phyloP scores from a whole-genome alignment of 2,113 vertebrate genomes.

The Plotosus lineatus region DNA sequence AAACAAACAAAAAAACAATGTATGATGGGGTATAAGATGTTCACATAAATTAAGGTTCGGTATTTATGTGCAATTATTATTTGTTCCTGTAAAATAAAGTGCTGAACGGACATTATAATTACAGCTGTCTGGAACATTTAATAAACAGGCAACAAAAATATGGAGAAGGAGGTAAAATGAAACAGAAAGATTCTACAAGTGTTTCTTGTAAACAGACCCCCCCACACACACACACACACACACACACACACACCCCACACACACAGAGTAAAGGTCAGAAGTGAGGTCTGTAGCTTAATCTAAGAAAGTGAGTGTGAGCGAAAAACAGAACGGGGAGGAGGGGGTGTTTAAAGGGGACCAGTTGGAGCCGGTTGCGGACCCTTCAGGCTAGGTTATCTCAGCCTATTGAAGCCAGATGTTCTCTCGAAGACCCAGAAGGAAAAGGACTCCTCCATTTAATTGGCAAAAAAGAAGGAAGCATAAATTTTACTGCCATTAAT shows the following conservation, averaged over 20 bases:
- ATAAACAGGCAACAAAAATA: neutral
- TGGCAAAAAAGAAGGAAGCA: slow-evolving; percentile 90
- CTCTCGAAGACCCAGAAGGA: slow-evolving; percentile 71
- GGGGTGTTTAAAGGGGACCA: slow-evolving; percentile 38
- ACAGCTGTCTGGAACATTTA: neutral
- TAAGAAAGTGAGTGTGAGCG: slow-evolving; percentile 33
- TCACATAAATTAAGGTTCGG: too few relatives aligned
- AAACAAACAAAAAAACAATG: too few relatives aligned
- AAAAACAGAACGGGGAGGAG: slow-evolving; percentile 26
- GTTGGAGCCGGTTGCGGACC: slow-evolving; percentile 47
- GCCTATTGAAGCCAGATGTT: slow-evolving; percentile 88
- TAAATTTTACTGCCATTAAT: slow-evolving; percentile 98
- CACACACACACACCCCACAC: slow-evolving; percentile 12
- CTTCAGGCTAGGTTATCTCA: slow-evolving; percentile 78
- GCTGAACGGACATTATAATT: neutral
- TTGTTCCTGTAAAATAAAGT: neutral
- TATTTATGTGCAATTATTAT: neutral
- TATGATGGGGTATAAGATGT: too few relatives aligned
- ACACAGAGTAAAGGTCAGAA: slow-evolving; percentile 28
- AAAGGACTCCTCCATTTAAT: slow-evolving; percentile 83
- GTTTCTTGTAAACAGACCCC: neutral
- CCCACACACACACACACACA: neutral
- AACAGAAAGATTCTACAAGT: neutral
- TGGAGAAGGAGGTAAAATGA: neutral
- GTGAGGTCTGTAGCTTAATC: slow-evolving; percentile 44